phyloP scores from a whole-genome alignment of 2,888 invertebrate species.

The Gastracanthus pulcherrimus region DNA sequence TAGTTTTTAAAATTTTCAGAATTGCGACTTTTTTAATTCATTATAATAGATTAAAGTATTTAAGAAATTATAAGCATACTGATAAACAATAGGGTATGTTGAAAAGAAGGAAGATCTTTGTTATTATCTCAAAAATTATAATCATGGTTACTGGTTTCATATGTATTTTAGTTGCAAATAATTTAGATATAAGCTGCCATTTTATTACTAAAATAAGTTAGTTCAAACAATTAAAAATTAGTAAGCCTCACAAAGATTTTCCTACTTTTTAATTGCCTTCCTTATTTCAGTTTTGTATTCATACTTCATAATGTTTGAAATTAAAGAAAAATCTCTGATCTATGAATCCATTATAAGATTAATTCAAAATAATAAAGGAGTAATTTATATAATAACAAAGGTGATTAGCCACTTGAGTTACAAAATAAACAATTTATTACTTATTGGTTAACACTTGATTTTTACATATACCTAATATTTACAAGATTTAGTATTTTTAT shows the following conservation, averaged over 20 bases:
- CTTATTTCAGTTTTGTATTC: slow-evolving; percentile 23
- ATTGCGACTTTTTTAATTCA: slow-evolving; percentile 18
- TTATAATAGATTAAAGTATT: slow-evolving; percentile 18
- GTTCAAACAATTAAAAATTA: slow-evolving; percentile 17
- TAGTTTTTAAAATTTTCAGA: slow-evolving; percentile 22
- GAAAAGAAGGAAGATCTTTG: slow-evolving; percentile 39
- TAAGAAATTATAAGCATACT: slow-evolving; percentile 22
- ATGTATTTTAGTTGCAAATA: slow-evolving; percentile 33
- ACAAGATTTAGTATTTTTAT: slow-evolving; percentile 2
- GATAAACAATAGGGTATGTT: slow-evolving; percentile 31
- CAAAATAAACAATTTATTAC: slow-evolving; percentile 55
- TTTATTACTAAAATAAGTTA: slow-evolving; percentile 34
- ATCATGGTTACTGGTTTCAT: slow-evolving; percentile 29
- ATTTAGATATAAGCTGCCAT: slow-evolving; percentile 35
- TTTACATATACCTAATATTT: slow-evolving; percentile 32
- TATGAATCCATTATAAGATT: slow-evolving; percentile 34
- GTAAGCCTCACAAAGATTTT: slow-evolving; percentile 29
- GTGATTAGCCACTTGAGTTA: slow-evolving; percentile 38
- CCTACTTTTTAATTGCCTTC: slow-evolving; percentile 40
- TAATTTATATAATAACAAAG: slow-evolving; percentile 32
- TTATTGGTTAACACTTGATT: slow-evolving; percentile 43
- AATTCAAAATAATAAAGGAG: slow-evolving; percentile 29
- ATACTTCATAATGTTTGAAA: slow-evolving; percentile 12
- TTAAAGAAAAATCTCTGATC: slow-evolving; percentile 7
- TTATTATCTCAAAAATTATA: slow-evolving; percentile 24